Evolutionary conservation across 2,797 vertebrate genomes (phyloP).

Genomic region (Taenioides sp.): DNA sequence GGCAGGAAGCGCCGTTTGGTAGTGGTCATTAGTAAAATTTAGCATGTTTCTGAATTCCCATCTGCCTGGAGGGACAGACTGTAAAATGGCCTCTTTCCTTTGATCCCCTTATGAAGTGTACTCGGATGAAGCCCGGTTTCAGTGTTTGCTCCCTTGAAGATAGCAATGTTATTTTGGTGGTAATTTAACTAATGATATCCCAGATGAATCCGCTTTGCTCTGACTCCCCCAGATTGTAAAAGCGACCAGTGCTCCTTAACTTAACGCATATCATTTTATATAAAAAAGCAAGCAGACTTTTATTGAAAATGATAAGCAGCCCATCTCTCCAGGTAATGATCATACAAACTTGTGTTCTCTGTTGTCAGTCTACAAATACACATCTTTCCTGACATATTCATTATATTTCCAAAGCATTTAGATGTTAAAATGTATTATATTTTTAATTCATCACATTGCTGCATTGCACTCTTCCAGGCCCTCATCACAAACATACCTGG

Average conservation of each 20-base stretch:
- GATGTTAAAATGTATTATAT: not conserved
- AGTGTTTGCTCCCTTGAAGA: conserved; percentile 56
- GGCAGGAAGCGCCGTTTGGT: conserved; percentile 35
- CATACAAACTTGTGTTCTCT: not conserved
- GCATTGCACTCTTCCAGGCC: no score
- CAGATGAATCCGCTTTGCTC: conserved; percentile 44
- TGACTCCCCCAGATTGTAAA: conserved; percentile 30
- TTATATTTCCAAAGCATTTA: not conserved
- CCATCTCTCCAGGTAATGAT: not conserved
- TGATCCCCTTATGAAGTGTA: conserved; percentile 50
- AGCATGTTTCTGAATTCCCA: conserved; percentile 51
- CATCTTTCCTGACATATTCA: no score
- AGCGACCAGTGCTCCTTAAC: conserved; percentile 25
- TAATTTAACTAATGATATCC: conserved; percentile 73
- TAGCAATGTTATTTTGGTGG: conserved; percentile 50
- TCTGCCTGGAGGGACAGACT: conserved; percentile 23
- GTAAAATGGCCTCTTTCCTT: conserved; percentile 21
- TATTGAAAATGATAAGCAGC: not conserved
- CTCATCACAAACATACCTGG: no score
- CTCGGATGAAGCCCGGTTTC: conserved; percentile 49
- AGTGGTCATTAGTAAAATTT: conserved; percentile 64
- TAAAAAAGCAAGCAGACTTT: conserved; percentile 27
- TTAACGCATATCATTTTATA: conserved; percentile 45
- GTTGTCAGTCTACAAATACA: not conserved
- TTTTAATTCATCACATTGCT: no score